Percentiles rank a stretch among this genome's conserved stretches.
These are phyloP conservation scores for Oreortyx pictus DNA, from an alignment of 2,797 vertebrate species.

Conservation along the genomic window DNA sequence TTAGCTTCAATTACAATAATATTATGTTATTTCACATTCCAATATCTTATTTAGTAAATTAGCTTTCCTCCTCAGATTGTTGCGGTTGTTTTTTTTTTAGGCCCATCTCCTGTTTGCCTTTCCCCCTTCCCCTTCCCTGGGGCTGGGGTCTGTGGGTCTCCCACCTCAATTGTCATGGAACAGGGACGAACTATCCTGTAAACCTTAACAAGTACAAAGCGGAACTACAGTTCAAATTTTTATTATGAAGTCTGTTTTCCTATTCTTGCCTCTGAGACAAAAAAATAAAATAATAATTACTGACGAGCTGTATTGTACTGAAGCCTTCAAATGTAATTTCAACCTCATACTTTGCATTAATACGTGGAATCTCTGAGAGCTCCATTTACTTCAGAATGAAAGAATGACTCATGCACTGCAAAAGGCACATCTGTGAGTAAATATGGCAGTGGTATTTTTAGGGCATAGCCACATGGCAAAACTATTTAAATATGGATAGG, in stretches of 20 bases:
- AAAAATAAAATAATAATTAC: not conserved
- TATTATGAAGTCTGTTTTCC: conserved; percentile 24
- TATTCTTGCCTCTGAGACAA: conserved; percentile 46
- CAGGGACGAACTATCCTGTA: no score
- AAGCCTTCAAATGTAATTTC: conserved; percentile 61
- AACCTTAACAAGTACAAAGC: not conserved
- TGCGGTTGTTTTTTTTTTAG: no score
- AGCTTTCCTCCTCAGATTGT: no score
- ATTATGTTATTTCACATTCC: no score
- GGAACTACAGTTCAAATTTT: conserved; percentile 50
- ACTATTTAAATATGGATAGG: not conserved
- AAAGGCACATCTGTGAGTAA: conserved; percentile 1
- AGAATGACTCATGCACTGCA: not conserved
- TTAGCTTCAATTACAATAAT: no score
- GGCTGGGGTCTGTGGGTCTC: no score
- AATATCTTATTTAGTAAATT: no score
- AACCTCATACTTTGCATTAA: conserved; percentile 33
- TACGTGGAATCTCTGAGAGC: not conserved
- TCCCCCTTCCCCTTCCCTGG: no score
- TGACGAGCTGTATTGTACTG: conserved; percentile 14
- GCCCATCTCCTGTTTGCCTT: no score
- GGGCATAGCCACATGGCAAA: not conserved
- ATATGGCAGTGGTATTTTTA: not conserved
- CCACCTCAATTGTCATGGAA: no score
- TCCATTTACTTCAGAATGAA: not conserved